These are phyloP conservation scores for Xenopus petersii DNA, from an alignment of 2,797 vertebrate genomes.

Conservation along the genomic window DNA sequence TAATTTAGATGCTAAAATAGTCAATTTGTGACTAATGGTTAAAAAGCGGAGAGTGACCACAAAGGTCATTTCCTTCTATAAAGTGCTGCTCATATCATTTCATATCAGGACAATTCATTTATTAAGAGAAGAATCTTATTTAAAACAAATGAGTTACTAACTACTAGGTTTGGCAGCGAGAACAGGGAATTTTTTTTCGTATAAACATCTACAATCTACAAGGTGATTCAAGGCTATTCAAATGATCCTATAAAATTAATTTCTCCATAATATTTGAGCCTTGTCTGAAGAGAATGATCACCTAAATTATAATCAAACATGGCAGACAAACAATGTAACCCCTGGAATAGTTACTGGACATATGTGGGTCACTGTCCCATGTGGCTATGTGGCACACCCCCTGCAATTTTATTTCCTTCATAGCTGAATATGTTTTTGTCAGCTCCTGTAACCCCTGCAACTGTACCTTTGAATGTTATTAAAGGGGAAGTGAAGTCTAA, in stretches of 20 bases:
- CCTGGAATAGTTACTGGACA: too few species aligned
- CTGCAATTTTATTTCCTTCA: too few species aligned
- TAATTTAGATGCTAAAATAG: background rate
- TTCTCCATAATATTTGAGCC: background rate
- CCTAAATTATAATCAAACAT: too few species aligned
- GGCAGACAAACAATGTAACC: too few species aligned
- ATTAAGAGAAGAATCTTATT: slow-evolving; percentile 5
- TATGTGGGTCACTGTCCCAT: too few species aligned
- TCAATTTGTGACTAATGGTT: background rate
- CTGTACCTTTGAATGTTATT: too few species aligned
- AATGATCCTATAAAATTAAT: background rate
- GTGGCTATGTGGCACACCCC: too few species aligned
- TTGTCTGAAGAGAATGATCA: too few species aligned
- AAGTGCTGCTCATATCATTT: background rate
- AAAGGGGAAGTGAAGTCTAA: too few species aligned
- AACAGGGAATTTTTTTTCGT: background rate
- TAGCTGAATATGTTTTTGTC: too few species aligned
- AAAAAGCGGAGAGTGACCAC: background rate
- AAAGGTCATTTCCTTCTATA: background rate
- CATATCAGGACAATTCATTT: slow-evolving; percentile 2
- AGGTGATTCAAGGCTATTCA: background rate
- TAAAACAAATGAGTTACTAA: background rate
- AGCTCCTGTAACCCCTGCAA: too few species aligned
- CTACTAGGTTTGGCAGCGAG: background rate
- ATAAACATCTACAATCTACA: background rate